phyloP scores from a whole-genome alignment of 2,888 invertebrate species.

The Tetrapedia diversipes region DNA sequence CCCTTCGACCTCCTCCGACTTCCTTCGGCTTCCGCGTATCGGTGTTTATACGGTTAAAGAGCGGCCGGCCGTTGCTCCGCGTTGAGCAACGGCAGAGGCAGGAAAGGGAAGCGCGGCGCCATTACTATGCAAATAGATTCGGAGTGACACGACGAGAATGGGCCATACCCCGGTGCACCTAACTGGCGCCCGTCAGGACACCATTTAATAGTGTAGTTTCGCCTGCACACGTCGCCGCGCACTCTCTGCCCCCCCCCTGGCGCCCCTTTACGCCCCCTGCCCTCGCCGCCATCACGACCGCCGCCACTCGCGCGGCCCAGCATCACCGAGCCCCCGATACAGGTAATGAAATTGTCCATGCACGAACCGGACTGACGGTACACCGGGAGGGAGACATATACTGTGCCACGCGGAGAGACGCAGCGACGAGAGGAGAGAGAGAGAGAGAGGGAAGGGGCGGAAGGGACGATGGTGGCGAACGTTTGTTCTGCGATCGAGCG shows the following conservation, averaged over 20 bases:
- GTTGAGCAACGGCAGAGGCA: too few species aligned
- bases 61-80: slow-evolving; percentile 27
- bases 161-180: slow-evolving; percentile 72
- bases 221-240: slow-evolving; percentile 62
- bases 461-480: slow-evolving; percentile 58
- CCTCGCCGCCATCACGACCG: slow-evolving; percentile 44
- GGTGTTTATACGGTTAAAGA: slow-evolving; percentile 62
- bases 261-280: slow-evolving; percentile 37
- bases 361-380: slow-evolving; percentile 64
- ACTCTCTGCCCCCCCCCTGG: slow-evolving; percentile 16
- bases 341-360: slow-evolving; percentile 78
- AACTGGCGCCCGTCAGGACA: slow-evolving; percentile 78
- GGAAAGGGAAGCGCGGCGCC: slow-evolving; percentile 55
- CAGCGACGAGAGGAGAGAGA: too few species aligned
- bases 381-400: too few species aligned
- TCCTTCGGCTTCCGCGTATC: slow-evolving; percentile 39
- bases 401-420: too few species aligned
- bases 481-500: slow-evolving; percentile 74
- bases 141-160: slow-evolving; percentile 78
- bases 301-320: too few species aligned
- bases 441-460: too few species aligned
- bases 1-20: too few species aligned
- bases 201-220: slow-evolving; percentile 76
- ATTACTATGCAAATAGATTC: slow-evolving; percentile 83
- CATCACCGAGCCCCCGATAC: slow-evolving; percentile 70